phyloP scores from a whole-genome alignment of 2,888 invertebrate species.

The Pogonocherus hispidulus region DNA sequence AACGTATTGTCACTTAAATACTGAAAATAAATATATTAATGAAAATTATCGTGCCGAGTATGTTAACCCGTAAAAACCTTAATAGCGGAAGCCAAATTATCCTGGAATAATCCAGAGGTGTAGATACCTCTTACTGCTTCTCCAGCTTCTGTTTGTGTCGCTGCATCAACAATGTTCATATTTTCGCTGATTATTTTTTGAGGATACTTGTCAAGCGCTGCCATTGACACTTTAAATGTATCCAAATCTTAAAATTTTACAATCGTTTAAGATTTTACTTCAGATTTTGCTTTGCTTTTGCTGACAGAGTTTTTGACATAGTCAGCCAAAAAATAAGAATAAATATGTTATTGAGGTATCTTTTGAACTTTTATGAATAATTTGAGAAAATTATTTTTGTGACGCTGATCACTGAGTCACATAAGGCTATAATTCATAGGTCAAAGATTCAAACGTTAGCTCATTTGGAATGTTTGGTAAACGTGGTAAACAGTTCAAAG shows the following conservation, averaged over 20 bases:
- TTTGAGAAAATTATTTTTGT: too few relatives aligned
- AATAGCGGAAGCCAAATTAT: constrained; percentile 13
- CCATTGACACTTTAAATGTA: constrained; percentile 14
- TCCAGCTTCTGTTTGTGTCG: background rate
- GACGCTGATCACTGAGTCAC: too few relatives aligned
- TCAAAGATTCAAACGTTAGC: too few relatives aligned
- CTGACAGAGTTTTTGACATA: too few relatives aligned
- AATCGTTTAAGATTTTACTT: background rate
- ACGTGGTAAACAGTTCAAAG: too few relatives aligned
- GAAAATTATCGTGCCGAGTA: background rate
- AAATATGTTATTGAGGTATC: too few relatives aligned
- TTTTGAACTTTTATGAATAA: too few relatives aligned
- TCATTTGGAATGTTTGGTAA: too few relatives aligned
- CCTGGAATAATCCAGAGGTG: constrained; percentile 10
- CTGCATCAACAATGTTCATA: constrained; percentile 9
- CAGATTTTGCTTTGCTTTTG: background rate
- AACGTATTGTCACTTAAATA: constrained; percentile 50
- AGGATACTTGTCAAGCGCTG: background rate
- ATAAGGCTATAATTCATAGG: too few relatives aligned
- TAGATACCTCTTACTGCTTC: constrained; percentile 9
- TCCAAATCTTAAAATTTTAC: background rate
- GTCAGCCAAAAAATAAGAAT: too few relatives aligned
- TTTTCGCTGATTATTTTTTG: constrained; percentile 12
- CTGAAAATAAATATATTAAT: constrained; percentile 38
- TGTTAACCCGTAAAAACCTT: background rate